phyloP scores from a whole-genome alignment of 1,140 invertebrate genomes.

The Papilio glaucus region DNA sequence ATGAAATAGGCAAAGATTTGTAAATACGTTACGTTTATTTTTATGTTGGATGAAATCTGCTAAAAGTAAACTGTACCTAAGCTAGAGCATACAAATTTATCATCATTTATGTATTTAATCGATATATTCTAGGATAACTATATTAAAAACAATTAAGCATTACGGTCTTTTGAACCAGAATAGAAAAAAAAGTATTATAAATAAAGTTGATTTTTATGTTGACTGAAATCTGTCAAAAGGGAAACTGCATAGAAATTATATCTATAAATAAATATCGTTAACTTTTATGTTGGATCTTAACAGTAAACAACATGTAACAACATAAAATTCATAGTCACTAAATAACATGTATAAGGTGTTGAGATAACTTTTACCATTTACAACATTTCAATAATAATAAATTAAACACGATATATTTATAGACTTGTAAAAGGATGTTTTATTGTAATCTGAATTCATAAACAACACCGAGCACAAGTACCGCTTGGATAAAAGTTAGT shows the following conservation, averaged over 20 bases:
- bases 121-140: conserved; percentile 2
- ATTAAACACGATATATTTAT: too few species aligned
- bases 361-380: neutral
- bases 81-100: neutral
- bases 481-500: too few species aligned
- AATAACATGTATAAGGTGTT: neutral
- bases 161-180: neutral
- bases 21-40: neutral
- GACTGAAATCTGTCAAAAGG: too few species aligned
- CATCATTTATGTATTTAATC: neutral
- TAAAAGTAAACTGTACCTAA: too few species aligned
- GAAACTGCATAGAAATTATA: too few species aligned
- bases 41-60: too few species aligned
- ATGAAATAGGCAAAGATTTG: neutral
- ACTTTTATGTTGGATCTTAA: too few species aligned
- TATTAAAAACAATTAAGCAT: neutral
- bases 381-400: neutral
- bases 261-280: too few species aligned
- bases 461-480: too few species aligned
- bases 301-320: too few species aligned
- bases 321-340: neutral
- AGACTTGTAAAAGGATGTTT: too few species aligned
- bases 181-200: neutral
- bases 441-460: too few species aligned
- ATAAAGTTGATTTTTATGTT: neutral